Evolutionary conservation across 2,888 invertebrate species (phyloP).

Genomic region (Oxyteleia sp.): DNA sequence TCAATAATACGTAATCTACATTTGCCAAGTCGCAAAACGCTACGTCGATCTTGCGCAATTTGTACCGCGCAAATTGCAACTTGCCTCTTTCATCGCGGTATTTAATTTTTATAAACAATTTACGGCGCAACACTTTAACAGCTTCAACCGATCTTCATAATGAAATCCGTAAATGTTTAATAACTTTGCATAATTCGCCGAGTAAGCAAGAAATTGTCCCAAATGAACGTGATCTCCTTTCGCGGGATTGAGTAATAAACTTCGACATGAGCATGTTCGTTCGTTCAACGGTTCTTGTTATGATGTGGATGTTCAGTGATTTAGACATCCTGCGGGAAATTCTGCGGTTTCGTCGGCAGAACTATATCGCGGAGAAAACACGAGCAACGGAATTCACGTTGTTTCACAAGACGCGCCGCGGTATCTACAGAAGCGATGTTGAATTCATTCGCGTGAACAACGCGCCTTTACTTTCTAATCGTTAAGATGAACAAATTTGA

Average conservation of each 20-base stretch:
- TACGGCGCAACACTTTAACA: constrained; percentile 10
- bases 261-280: constrained; percentile 52
- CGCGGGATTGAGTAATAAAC: constrained; percentile 47
- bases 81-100: too few relatives aligned
- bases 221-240: constrained; percentile 54
- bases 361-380: constrained; percentile 34
- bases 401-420: constrained; percentile 48
- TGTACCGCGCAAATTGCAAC: too few relatives aligned
- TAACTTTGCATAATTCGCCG: constrained; percentile 46
- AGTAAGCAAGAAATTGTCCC: constrained; percentile 51
- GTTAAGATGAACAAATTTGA: constrained; percentile 28
- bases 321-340: constrained; percentile 69
- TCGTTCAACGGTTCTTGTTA: constrained; percentile 53
- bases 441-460: constrained; percentile 53
- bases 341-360: constrained; percentile 48
- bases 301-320: constrained; percentile 61
- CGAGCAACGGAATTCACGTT: constrained; percentile 43
- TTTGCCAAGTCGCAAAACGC: too few relatives aligned
- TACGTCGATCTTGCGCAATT: too few relatives aligned
- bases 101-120: constrained; percentile 27
- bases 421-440: constrained; percentile 43
- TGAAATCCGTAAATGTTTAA: constrained; percentile 50
- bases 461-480: constrained; percentile 52
- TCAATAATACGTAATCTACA: too few relatives aligned
- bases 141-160: constrained; percentile 25